phyloP scores from a whole-genome alignment of 2,888 invertebrate genomes.

The Athrips mouffetella region DNA sequence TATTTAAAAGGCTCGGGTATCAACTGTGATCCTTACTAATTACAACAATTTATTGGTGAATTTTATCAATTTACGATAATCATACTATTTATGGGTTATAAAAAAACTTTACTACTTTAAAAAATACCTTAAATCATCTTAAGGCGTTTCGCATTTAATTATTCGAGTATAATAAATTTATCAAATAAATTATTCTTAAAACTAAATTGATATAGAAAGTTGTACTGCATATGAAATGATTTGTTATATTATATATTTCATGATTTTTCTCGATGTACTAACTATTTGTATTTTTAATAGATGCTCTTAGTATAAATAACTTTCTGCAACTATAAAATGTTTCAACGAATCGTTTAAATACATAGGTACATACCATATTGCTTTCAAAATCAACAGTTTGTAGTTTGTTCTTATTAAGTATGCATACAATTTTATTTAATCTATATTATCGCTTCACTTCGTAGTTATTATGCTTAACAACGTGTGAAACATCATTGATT shows the following conservation, averaged over 20 bases:
- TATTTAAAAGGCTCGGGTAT: constrained; percentile 7
- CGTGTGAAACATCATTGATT: constrained; percentile 9
- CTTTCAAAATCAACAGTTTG: constrained; percentile 33
- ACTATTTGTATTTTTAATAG: constrained; percentile 27
- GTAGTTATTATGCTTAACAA: neutral
- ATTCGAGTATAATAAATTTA: constrained; percentile 1
- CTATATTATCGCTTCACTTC: constrained; percentile 19
- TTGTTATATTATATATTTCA: constrained; percentile 23
- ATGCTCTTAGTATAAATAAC: neutral
- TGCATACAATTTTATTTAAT: constrained; percentile 27
- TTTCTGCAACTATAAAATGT: neutral
- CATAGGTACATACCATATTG: constrained; percentile 27
- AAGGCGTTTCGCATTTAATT: neutral
- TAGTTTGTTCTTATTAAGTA: constrained; percentile 25
- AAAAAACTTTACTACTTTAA: too few species aligned
- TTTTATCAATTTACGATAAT: neutral
- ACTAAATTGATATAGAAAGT: constrained; percentile 45
- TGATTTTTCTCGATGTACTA: constrained; percentile 24
- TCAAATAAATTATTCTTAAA: constrained; percentile 32
- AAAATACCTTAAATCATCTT: too few species aligned
- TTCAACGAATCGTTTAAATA: neutral
- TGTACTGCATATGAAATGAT: constrained; percentile 37
- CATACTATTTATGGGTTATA: too few species aligned
- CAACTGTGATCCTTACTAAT: constrained; percentile 3
- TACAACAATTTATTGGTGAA: constrained; percentile 7